These are phyloP conservation scores for Dryocosmus kuriphilus DNA, from an alignment of 2,888 invertebrate species.

Conservation along the genomic window DNA sequence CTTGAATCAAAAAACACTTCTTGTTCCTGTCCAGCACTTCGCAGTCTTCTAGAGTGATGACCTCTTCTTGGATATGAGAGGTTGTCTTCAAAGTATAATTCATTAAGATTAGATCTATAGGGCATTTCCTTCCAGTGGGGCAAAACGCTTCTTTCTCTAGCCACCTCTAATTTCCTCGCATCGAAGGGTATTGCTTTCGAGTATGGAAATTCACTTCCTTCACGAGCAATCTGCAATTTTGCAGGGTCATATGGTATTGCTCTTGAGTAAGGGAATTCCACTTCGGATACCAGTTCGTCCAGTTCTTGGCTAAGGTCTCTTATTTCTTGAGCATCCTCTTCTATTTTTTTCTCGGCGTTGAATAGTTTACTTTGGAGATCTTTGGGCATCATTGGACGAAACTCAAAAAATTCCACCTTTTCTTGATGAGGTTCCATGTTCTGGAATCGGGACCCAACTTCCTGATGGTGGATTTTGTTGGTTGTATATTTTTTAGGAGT, in stretches of 20 bases:
- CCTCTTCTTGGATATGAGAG: not conserved
- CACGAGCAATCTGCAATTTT: constrained; percentile 13
- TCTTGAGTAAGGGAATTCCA: constrained; percentile 27
- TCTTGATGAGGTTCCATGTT: not conserved
- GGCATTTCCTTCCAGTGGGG: not conserved
- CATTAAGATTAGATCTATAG: not conserved
- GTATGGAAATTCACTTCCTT: constrained; percentile 27
- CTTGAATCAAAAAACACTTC: not conserved
- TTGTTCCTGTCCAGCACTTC: not conserved
- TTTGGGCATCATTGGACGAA: not conserved
- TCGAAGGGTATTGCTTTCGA: constrained; percentile 26
- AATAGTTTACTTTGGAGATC: not conserved
- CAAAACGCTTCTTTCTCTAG: constrained; percentile 17
- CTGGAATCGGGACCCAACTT: not conserved
- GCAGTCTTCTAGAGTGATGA: constrained; percentile 12
- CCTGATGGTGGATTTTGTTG: not conserved
- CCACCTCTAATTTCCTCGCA: constrained; percentile 10
- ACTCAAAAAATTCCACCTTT: not conserved
- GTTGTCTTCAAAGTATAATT: not conserved
- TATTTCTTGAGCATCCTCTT: constrained; percentile 11
- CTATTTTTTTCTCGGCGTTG: constrained; percentile 20
- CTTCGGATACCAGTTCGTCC: not conserved
- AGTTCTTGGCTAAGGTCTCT: constrained; percentile 6
- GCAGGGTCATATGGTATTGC: constrained; percentile 11
- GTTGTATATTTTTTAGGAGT: not conserved